These are phyloP conservation scores for Ypsolopha scabrella DNA, from an alignment of 2,888 invertebrate species.

Conservation along the genomic window DNA sequence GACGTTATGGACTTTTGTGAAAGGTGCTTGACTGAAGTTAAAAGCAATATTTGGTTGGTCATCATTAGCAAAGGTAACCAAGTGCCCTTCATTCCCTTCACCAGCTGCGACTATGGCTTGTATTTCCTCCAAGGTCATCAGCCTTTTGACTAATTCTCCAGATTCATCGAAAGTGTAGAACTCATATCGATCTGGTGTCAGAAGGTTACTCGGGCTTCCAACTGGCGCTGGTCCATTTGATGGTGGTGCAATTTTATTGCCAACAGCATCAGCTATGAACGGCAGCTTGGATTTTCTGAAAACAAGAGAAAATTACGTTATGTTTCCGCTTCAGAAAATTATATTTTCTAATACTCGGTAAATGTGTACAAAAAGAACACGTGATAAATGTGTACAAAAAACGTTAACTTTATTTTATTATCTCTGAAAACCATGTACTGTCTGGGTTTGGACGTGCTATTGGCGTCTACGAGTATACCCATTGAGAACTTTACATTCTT, in stretches of 20 bases:
- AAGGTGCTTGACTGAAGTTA: constrained; percentile 67
- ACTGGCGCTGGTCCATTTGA: constrained; percentile 70
- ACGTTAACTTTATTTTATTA: too few species aligned
- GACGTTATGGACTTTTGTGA: constrained; percentile 81
- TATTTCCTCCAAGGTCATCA: constrained; percentile 88
- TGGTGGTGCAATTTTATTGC: constrained; percentile 75
- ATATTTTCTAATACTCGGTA: too few species aligned
- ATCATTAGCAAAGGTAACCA: constrained; percentile 63
- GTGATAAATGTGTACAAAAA: too few species aligned
- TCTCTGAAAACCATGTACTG: too few species aligned
- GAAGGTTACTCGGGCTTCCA: constrained; percentile 83
- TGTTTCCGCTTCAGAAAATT: too few species aligned
- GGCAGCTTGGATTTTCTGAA: constrained; percentile 60
- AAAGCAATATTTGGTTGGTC: constrained; percentile 56
- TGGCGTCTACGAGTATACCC: too few species aligned
- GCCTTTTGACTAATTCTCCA: constrained; percentile 83
- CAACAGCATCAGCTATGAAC: constrained; percentile 76
- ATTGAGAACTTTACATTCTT: too few species aligned
- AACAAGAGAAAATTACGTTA: constrained; percentile 10
- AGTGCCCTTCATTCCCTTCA: constrained; percentile 73
- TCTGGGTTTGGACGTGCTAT: too few species aligned
- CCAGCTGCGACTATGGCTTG: constrained; percentile 87
- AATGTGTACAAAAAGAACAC: too few species aligned
- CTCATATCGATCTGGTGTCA: constrained; percentile 87
- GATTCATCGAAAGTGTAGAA: constrained; percentile 89